Evolutionary conservation across 1,140 invertebrate species (phyloP).

Genomic region (Drosophila sulfurigaster): DNA sequence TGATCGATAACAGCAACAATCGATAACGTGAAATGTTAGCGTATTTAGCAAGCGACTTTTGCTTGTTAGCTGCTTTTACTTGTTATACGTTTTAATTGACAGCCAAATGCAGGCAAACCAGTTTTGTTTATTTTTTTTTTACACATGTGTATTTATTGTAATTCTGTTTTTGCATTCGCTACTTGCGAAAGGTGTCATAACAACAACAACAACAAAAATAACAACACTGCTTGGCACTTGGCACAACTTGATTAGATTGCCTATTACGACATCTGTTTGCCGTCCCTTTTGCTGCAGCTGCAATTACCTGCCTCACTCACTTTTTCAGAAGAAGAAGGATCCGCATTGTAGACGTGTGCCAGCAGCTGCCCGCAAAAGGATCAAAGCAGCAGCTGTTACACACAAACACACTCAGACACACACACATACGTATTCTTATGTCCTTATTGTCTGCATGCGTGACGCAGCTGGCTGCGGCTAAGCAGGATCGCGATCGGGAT

Average conservation of each 20-base stretch:
- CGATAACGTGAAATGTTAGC: not conserved
- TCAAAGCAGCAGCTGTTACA: slow-evolving; percentile 50
- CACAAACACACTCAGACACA: slow-evolving; percentile 7
- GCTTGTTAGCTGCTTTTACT: slow-evolving; percentile 9
- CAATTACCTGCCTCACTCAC: slow-evolving; percentile 56
- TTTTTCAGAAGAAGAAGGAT: slow-evolving; percentile 24
- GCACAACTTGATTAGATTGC: slow-evolving; percentile 58
- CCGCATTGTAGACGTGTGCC: slow-evolving; percentile 65
- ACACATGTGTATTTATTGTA: slow-evolving; percentile 10
- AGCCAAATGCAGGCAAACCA: slow-evolving; percentile 71
- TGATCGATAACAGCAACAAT: too few species aligned
- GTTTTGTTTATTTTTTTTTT: slow-evolving; percentile 47
- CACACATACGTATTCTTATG: slow-evolving; percentile 5
- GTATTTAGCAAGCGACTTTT: slow-evolving; percentile 3
- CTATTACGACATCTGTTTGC: slow-evolving; percentile 68
- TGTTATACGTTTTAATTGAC: slow-evolving; percentile 68
- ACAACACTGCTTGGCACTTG: slow-evolving; percentile 23
- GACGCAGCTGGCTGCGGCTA: slow-evolving; percentile 43
- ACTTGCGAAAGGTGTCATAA: slow-evolving; percentile 75
- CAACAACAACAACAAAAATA: slow-evolving; percentile 32
- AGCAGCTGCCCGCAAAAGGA: slow-evolving; percentile 67
- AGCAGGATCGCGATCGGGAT: slow-evolving; percentile 33
- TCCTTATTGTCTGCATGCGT: slow-evolving; percentile 47
- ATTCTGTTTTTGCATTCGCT: slow-evolving; percentile 61
- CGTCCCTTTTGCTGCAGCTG: slow-evolving; percentile 20